Conservation (phyloP, 2,888 invertebrate species). For the Zaprionus lineosus region DNA sequence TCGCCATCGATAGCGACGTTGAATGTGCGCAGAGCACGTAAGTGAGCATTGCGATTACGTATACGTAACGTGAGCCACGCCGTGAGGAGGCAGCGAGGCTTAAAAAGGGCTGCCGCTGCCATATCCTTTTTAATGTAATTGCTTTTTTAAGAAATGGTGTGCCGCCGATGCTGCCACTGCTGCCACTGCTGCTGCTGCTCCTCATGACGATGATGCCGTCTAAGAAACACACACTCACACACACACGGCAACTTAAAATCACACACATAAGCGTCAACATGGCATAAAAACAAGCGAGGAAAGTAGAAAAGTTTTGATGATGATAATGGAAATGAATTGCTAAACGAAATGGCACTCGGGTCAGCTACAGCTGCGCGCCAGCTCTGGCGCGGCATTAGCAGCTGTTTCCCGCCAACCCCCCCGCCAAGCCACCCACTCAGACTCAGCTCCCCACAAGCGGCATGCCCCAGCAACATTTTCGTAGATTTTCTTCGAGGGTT, state of each 20-base stretch:
- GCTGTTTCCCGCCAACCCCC: slow-evolving; percentile 53
- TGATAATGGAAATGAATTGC: slow-evolving; percentile 79
- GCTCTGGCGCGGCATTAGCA: slow-evolving; percentile 36
- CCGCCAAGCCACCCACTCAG: too few relatives aligned
- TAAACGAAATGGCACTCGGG: slow-evolving; percentile 40
- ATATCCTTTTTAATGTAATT: slow-evolving; percentile 81
- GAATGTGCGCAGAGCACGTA: slow-evolving; percentile 52
- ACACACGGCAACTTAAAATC: slow-evolving; percentile 50
- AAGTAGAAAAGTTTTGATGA: slow-evolving; percentile 73
- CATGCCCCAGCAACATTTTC: too few relatives aligned
- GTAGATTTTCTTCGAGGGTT: too few relatives aligned
- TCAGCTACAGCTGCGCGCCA: slow-evolving; percentile 30
- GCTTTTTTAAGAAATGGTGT: slow-evolving; percentile 78
- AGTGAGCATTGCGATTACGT: slow-evolving; percentile 60
- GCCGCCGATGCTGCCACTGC: slow-evolving; percentile 20
- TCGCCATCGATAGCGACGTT: slow-evolving; percentile 9
- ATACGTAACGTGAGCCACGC: slow-evolving; percentile 53
- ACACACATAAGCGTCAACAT: slow-evolving; percentile 44
- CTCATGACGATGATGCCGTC: slow-evolving; percentile 51
- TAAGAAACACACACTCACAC: slow-evolving; percentile 30
- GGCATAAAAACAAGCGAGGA: slow-evolving; percentile 43
- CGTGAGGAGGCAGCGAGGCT: slow-evolving; percentile 12
- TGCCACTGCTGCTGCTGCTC: slow-evolving; percentile 31
- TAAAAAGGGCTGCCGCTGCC: slow-evolving; percentile 63
- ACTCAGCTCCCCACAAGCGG: too few relatives aligned